Conservation (phyloP, 1,140 invertebrate genomes). For the Tigriopus japonicus region DNA sequence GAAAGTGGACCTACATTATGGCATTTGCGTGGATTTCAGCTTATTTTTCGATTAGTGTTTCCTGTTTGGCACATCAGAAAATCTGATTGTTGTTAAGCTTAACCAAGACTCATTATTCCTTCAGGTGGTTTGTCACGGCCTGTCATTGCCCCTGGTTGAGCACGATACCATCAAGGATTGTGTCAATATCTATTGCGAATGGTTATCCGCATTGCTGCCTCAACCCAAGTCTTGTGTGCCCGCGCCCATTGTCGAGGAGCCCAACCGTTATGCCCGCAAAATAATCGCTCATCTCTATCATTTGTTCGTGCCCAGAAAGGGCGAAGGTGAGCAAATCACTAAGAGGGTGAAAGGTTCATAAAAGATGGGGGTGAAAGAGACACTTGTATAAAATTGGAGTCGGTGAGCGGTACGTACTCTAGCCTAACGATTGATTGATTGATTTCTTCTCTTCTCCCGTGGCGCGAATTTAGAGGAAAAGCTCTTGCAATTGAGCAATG, state of each 20-base stretch:
- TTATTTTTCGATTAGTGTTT: too few relatives aligned
- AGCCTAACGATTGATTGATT: too few relatives aligned
- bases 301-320: conserved; percentile 78
- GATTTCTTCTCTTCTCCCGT: too few relatives aligned
- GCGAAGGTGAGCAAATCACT: conserved; percentile 45
- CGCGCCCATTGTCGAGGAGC: conserved; percentile 61
- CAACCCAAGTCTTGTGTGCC: conserved; percentile 62
- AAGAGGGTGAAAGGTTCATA: too few relatives aligned
- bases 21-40: too few relatives aligned
- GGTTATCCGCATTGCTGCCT: conserved; percentile 69
- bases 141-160: conserved; percentile 68
- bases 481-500: too few relatives aligned
- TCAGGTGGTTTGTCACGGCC: conserved; percentile 69
- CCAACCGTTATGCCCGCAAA: conserved; percentile 72
- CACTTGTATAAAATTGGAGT: too few relatives aligned
- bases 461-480: too few relatives aligned
- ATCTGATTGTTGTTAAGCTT: not conserved
- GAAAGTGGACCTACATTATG: too few relatives aligned
- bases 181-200: conserved; percentile 90
- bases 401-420: too few relatives aligned
- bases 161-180: conserved; percentile 88
- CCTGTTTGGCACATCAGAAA: not conserved
- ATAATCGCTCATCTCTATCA: conserved; percentile 87
- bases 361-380: too few relatives aligned
- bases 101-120: not conserved